A percentile compares a stretch with the other conserved stretches of the same genome.
Conservation (phyloP, 23 tunicate species). For the Styela clava region DNA sequence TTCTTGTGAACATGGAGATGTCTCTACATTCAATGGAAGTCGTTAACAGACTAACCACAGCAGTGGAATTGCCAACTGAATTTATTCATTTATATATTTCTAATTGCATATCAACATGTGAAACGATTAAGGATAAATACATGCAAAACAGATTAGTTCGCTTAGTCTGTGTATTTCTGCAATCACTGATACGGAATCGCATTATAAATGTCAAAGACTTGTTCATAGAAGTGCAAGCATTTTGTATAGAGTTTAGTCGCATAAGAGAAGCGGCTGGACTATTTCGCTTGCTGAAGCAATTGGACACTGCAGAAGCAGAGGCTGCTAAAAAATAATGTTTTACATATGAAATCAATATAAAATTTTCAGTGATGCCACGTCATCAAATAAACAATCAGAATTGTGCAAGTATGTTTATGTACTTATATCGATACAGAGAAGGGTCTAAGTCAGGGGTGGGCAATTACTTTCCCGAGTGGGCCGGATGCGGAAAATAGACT, state of each 20-base stretch:
- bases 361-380: too few species aligned
- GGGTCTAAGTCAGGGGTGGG: too few species aligned
- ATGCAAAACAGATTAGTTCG: slow-evolving; percentile 96
- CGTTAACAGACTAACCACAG: slow-evolving; percentile 88
- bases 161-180: slow-evolving; percentile 95
- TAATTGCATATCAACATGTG: slow-evolving; percentile 94
- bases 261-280: slow-evolving; percentile 98
- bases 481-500: too few species aligned
- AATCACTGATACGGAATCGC: slow-evolving; percentile 85
- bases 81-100: slow-evolving; percentile 94
- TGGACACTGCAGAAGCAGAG: slow-evolving; percentile 71
- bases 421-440: too few species aligned
- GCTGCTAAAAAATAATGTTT: slow-evolving; percentile 31
- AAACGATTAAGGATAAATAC: slow-evolving; percentile 85
- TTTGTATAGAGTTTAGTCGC: slow-evolving; percentile 95
- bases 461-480: too few species aligned
- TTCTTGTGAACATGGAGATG: slow-evolving; percentile 93
- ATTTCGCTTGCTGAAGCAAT: slow-evolving; percentile 81
- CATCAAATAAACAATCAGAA: too few species aligned
- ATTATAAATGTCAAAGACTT: slow-evolving; percentile 89
- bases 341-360: too few species aligned
- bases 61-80: slow-evolving; percentile 91
- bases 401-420: too few species aligned
- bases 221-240: slow-evolving; percentile 97
- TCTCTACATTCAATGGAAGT: slow-evolving; percentile 98